Base-by-base conservation (phyloP, 1,140 invertebrate genomes). In the Akabosia matsudoensis region DNA sequence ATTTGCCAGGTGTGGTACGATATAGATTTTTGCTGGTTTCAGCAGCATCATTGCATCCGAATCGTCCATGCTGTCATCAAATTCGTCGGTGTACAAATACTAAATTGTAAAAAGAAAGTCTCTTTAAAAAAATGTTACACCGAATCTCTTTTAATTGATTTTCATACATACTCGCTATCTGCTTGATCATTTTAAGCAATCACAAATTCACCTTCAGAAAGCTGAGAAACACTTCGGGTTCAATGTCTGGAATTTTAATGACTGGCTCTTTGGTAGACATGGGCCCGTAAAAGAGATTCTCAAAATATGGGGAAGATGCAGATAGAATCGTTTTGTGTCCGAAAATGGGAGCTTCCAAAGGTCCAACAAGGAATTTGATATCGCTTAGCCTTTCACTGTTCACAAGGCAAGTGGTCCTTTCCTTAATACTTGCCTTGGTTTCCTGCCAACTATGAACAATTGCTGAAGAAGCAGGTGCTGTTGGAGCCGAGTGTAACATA, bases 11-110 rank as follows among this genome's bases (percentile, higher is more conserved):
- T 95, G 92, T 33, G 94, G 94, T 45, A 97, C 93, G 82, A 96
- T 93, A 85, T 96, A 97, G 84, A 96, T 96, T 84, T 97, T 96
- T 31, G 94, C 94, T 30, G 93, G 80, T 33, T 81, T 79, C n/a
- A 81, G 51, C 30, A 81, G 76, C n/a, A 78, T 54, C 73, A 81
- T 72, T 14, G 77, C 79, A 26, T 79, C 78, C 13, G 74, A 33
- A 70, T 79, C 80, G 31, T 81, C 80, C 80, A 81, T 81, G 3
- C 31, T 33, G 13, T 52, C 52, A 33, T 81, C 80, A 64, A 81
- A 81, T 56, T 81, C 80, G 52, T 81, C 80, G 1, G 80, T 81
- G 56, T 81, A 81, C 18, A 81, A 28, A 61, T 81, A 81, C 78
- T 80, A 37, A 26, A 75, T 34, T 22, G 45, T 33, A 74, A 56